Evolutionary conservation across 2,888 invertebrate genomes (phyloP).

Genomic region (Caenorhabditis becei): DNA sequence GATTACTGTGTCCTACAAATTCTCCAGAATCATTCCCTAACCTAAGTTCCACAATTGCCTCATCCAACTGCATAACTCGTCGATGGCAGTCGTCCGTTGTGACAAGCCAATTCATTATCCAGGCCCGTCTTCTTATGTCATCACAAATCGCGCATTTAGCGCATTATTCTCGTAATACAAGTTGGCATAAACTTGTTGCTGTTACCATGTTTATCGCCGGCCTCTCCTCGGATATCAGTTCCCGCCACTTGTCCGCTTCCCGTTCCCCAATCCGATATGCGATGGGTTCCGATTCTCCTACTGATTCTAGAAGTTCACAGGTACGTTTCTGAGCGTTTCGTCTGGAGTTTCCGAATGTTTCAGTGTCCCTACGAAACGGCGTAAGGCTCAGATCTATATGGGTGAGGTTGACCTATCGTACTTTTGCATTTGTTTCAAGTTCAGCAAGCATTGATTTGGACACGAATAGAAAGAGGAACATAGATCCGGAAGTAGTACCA

Average conservation of each 20-base stretch:
- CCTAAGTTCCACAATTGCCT: too few relatives aligned
- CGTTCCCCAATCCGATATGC: constrained; percentile 9
- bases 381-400: constrained; percentile 24
- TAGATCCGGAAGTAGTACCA: constrained; percentile 20
- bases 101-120: constrained; percentile 33
- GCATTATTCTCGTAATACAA: constrained; percentile 53
- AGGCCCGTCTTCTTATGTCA: constrained; percentile 34
- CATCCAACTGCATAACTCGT: constrained; percentile 2
- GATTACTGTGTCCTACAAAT: too few relatives aligned
- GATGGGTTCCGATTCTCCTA: constrained; percentile 15
- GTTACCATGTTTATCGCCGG: constrained; percentile 7
- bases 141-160: constrained; percentile 32
- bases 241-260: neutral
- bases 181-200: constrained; percentile 47
- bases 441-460: constrained; percentile 45
- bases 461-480: constrained; percentile 15
- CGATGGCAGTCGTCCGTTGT: neutral
- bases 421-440: neutral
- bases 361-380: constrained; percentile 29
- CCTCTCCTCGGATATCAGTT: constrained; percentile 12
- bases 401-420: constrained; percentile 6
- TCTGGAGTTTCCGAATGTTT: neutral
- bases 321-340: constrained; percentile 5
- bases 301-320: constrained; percentile 26
- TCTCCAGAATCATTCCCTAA: too few relatives aligned